Base-by-base conservation (phyloP, 2,888 invertebrate genomes). In the Scaptodrosophila latifasciaeformis region DNA sequence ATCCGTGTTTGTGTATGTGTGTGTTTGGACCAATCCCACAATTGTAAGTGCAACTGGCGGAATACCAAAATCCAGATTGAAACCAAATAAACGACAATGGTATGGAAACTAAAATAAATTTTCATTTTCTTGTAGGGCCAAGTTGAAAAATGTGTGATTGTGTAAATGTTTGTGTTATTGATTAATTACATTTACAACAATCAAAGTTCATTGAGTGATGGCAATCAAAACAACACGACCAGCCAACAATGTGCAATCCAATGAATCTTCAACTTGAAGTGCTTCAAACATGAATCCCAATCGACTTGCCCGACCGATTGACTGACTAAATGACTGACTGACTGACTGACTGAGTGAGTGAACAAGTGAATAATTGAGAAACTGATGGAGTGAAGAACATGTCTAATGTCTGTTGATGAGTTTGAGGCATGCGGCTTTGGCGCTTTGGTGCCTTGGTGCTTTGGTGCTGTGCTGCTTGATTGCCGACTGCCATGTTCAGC, bases 141-240 rank as follows among this genome's bases (percentile, higher is more conserved):
- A 3, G 24, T 24, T 7, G 24, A 24, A 3, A 3, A 24, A 24
- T 7, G 24, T 55, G 57, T 39, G 44, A 44, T 51, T 69, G 70
- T 67, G 70, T 65, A 74, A 71, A 70, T 71, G 70, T 77, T 71
- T 77, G 57, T 65, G 64, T 79, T 72, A 79, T 80, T 76, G 76
- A 76, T 76, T 80, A 80, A 80, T 80, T 78, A 69, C 81, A 67
- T 80, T 75, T 80, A 72, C 71, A 76, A 65, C 71, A 76, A 75
- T 78, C 81, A 67, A 63, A 75, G 76, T 62, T 62, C 75, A 75
- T 72, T 77, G 83, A 83, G 68, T 75, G 81, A 78, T 82, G 65
- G 64, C 78, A 72, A 83, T 83, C 82, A 83, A 65, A 83, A 83
- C 80, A 82, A 58, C 61, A 60, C 69, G 60, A 61, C 15, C 45